Evolutionary conservation across 2,113 vertebrate genomes (phyloP).

Genomic region (Hydropotes inermis): DNA sequence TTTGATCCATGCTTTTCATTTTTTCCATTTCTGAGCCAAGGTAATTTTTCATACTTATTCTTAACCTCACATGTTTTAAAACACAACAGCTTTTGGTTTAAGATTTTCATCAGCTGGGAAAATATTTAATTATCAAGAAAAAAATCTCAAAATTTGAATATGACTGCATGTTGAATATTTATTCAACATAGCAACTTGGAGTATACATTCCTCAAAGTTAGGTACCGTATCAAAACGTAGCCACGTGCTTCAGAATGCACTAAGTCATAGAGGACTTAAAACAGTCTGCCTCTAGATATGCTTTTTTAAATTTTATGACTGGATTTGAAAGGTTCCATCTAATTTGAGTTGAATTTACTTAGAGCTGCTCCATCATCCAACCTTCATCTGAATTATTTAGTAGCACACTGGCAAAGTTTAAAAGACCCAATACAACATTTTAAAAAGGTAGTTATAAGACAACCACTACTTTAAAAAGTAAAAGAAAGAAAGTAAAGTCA

Average conservation of each 20-base stretch:
- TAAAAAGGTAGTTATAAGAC: not conserved
- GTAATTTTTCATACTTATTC: not conserved
- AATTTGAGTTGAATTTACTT: not conserved
- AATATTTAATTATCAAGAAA: slow-evolving; percentile 13
- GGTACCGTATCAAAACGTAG: not conserved
- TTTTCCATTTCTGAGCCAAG: not conserved
- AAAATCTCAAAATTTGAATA: not conserved
- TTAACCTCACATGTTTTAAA: not conserved
- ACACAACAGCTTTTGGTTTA: not conserved
- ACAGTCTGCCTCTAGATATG: not conserved
- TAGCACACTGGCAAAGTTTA: not conserved
- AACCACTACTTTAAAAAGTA: not conserved
- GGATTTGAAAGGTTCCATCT: not conserved
- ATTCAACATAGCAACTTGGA: not conserved
- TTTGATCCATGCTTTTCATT: not conserved
- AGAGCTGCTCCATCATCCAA: not conserved
- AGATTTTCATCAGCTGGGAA: not conserved
- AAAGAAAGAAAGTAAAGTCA: not conserved
- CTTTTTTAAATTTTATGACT: not conserved
- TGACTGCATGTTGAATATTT: not conserved
- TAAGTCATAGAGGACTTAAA: not conserved
- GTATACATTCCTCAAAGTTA: not conserved
- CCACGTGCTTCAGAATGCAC: not conserved
- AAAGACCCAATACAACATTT: not conserved
- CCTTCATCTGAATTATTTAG: not conserved